Evolutionary conservation across 1,140 invertebrate genomes (phyloP).

Genomic region (Drosophila grimshawi): DNA sequence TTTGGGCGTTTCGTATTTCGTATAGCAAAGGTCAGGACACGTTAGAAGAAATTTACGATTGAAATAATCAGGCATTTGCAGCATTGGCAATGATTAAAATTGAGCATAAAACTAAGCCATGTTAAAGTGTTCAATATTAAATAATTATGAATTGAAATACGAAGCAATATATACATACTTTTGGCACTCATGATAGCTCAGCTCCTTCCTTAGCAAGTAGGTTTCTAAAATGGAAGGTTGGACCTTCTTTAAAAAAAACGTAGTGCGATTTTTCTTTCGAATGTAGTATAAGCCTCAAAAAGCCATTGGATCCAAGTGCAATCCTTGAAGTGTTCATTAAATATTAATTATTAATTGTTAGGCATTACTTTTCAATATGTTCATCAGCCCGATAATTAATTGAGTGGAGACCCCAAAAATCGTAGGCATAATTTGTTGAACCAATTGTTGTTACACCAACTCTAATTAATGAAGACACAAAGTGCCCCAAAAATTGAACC

Average conservation of each 20-base stretch:
- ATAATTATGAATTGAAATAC: no score
- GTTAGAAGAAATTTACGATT: constrained; percentile 44
- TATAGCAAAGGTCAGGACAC: constrained; percentile 54
- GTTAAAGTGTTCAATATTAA: no score
- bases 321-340: background rate
- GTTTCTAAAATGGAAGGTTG: no score
- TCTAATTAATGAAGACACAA: constrained; percentile 33
- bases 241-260: no score
- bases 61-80: background rate
- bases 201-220: no score
- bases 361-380: no score
- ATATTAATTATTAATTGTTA: background rate
- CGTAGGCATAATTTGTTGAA: background rate
- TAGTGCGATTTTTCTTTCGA: no score
- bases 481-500: constrained; percentile 26
- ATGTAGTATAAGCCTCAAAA: constrained; percentile 26
- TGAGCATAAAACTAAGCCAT: no score
- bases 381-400: no score
- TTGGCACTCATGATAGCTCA: no score
- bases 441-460: background rate
- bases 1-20: constrained; percentile 31
- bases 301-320: background rate
- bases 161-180: no score
- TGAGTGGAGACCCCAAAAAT: background rate
- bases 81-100: no score